A percentile compares a stretch with the other conserved stretches of the same genome.
phyloP scores from a whole-genome alignment of 2,888 invertebrate species.

The Allygus modestus region DNA sequence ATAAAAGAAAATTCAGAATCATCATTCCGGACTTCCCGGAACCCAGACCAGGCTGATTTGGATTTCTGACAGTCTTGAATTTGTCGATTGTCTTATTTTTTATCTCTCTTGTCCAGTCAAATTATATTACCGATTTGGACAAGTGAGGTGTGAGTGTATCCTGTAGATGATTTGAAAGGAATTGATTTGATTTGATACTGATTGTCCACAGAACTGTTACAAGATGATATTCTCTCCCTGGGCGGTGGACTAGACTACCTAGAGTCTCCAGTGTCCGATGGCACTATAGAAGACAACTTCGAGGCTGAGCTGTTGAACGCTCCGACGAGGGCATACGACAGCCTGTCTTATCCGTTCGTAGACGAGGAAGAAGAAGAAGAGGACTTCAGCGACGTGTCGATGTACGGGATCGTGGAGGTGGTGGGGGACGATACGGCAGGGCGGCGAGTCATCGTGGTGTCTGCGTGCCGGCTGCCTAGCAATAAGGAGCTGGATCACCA shows the following conservation, averaged over 20 bases:
- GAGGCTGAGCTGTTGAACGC: conserved; percentile 90
- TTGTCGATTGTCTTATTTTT: too few relatives aligned
- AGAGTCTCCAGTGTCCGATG: conserved; percentile 88
- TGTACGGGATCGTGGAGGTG: conserved; percentile 89
- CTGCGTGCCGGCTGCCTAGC: conserved; percentile 92
- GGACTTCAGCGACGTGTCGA: conserved; percentile 84
- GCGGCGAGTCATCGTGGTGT: conserved; percentile 96
- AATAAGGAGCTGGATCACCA: conserved; percentile 88
- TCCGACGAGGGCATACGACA: conserved; percentile 74
- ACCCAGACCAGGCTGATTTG: too few relatives aligned
- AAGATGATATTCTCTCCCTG: conserved; percentile 73
- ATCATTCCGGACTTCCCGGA: too few relatives aligned
- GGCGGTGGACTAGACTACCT: conserved; percentile 76
- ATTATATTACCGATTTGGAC: too few relatives aligned
- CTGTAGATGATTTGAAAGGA: too few relatives aligned
- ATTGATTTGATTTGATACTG: too few relatives aligned
- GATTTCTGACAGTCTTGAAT: too few relatives aligned
- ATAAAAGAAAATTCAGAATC: too few relatives aligned
- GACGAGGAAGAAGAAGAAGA: conserved; percentile 75
- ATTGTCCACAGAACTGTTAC: conserved; percentile 72
- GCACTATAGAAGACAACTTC: conserved; percentile 94
- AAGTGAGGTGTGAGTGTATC: too few relatives aligned
- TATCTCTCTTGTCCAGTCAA: too few relatives aligned
- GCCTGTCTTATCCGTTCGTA: conserved; percentile 67
- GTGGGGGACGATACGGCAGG: conserved; percentile 91